Evolutionary conservation across 2,113 vertebrate species (phyloP).

Genomic region (Castor canadensis): DNA sequence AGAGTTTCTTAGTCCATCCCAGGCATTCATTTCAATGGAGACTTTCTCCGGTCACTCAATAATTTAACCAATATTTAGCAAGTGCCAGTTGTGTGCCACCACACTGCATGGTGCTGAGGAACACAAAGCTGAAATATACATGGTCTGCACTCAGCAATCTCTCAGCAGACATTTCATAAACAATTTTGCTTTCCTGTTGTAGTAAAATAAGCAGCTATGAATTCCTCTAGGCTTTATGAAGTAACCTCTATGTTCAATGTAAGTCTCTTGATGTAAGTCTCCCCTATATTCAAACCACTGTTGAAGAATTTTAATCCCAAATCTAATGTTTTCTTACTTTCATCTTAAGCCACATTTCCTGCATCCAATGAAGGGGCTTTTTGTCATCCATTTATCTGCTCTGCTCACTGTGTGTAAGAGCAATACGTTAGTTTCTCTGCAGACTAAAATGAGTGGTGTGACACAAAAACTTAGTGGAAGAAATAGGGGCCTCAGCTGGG

Average conservation of each 20-base stretch:
- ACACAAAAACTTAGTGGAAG: conserved; percentile 5
- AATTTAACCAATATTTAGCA: conserved; percentile 52
- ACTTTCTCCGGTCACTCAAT: conserved; percentile 57
- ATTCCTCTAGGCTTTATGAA: conserved; percentile 53
- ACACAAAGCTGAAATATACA: background rate
- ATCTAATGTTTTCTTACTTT: conserved; percentile 39
- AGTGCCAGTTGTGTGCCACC: background rate
- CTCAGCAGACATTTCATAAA: conserved; percentile 49
- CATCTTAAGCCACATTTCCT: background rate
- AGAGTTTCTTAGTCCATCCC: conserved; percentile 34
- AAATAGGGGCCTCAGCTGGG: background rate
- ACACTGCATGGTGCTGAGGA: background rate
- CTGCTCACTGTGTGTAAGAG: conserved; percentile 38
- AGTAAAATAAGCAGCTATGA: conserved; percentile 35
- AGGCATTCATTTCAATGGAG: conserved; percentile 31
- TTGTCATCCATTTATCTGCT: background rate
- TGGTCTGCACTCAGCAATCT: conserved; percentile 23
- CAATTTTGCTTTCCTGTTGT: conserved; percentile 25
- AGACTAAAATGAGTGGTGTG: background rate
- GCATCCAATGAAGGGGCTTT: background rate
- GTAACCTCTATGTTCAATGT: conserved; percentile 1
- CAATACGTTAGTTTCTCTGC: background rate
- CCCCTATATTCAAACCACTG: background rate
- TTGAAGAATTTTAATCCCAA: conserved; percentile 1
- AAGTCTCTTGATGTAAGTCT: background rate